A percentile compares a stretch with the other conserved stretches of the same genome.
Evolutionary conservation across 2,797 vertebrate genomes (phyloP).

Genomic region (Sebastes diploproa): DNA sequence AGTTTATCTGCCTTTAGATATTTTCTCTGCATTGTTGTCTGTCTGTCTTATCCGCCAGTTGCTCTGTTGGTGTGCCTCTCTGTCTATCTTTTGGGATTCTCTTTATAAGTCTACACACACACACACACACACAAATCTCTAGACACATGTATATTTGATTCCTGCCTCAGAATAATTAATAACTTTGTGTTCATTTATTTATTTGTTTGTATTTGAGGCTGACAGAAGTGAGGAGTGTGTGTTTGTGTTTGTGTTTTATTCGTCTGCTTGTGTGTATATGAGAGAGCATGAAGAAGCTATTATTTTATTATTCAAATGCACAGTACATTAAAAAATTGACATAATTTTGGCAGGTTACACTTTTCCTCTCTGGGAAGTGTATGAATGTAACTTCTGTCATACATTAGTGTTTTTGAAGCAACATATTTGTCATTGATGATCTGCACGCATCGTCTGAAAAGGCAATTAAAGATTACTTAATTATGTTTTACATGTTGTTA

Average conservation of each 20-base stretch:
- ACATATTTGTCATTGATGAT: neutral
- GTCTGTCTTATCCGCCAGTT: slow-evolving; percentile 25
- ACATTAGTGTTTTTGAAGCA: neutral
- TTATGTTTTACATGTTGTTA: neutral
- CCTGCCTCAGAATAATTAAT: slow-evolving; percentile 80
- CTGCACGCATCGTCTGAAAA: neutral
- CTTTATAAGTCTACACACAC: slow-evolving; percentile 46
- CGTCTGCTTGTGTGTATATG: neutral
- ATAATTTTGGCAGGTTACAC: neutral
- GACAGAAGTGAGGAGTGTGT: slow-evolving; percentile 55
- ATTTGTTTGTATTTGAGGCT: slow-evolving; percentile 81
- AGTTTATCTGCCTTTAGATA: neutral
- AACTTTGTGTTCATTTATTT: slow-evolving; percentile 80
- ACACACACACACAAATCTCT: slow-evolving; percentile 47
- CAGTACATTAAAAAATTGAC: slow-evolving; percentile 2
- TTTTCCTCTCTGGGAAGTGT: neutral
- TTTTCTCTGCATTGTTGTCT: slow-evolving; percentile 24
- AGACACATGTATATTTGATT: slow-evolving; percentile 79
- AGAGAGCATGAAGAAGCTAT: slow-evolving; percentile 3
- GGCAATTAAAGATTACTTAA: neutral
- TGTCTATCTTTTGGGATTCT: slow-evolving; percentile 57
- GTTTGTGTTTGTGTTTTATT: slow-evolving; percentile 19
- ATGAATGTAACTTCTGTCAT: neutral
- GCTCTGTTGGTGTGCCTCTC: slow-evolving; percentile 39
- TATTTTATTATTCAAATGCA: slow-evolving; percentile 48